phyloP scores from a whole-genome alignment of 2,888 invertebrate genomes.

The Lottia gigantea region DNA sequence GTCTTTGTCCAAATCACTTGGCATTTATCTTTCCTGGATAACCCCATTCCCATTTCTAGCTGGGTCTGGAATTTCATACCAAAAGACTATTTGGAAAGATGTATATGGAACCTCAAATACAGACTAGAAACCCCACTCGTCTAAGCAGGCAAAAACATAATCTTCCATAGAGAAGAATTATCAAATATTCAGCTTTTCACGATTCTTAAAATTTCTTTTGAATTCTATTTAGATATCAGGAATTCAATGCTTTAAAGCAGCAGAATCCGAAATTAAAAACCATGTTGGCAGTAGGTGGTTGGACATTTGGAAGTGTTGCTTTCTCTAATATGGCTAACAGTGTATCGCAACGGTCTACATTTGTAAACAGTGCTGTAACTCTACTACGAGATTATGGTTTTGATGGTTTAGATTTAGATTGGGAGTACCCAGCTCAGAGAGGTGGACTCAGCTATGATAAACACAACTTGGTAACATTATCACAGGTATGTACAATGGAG shows the following conservation, averaged over 20 bases:
- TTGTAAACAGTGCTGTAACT: background rate
- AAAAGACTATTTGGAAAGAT: too few species aligned
- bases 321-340: conserved; percentile 16
- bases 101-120: too few species aligned
- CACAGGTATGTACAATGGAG: conserved; percentile 13
- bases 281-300: conserved; percentile 16
- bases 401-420: conserved; percentile 18
- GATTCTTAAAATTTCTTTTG: too few species aligned
- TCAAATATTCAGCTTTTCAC: too few species aligned
- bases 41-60: too few species aligned
- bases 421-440: conserved; percentile 17
- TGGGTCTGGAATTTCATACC: too few species aligned
- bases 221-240: background rate
- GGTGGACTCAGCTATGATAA: conserved; percentile 13
- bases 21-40: too few species aligned
- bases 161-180: too few species aligned
- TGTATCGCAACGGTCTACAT: background rate
- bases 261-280: conserved; percentile 7
- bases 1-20: too few species aligned
- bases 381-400: conserved; percentile 5
- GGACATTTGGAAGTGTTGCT: conserved; percentile 16
- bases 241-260: background rate
- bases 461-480: conserved; percentile 12
- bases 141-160: too few species aligned
- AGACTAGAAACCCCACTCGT: too few species aligned